Evolutionary conservation across 2,888 invertebrate species (phyloP).

Genomic region (Drosophila falleni): DNA sequence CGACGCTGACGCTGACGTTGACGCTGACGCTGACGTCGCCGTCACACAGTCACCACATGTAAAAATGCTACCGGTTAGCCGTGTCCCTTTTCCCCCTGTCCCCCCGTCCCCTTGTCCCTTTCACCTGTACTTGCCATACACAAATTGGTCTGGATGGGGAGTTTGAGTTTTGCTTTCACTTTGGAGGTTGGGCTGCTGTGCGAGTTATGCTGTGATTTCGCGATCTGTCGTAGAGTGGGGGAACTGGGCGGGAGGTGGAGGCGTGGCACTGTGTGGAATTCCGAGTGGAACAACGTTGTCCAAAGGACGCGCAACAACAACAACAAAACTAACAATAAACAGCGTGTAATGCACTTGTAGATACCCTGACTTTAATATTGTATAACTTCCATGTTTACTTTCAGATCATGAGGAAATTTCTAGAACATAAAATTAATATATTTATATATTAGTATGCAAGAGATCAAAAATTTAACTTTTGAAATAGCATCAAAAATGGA

Average conservation of each 20-base stretch:
- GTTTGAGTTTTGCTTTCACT: slow-evolving; percentile 9
- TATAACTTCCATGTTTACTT: not conserved
- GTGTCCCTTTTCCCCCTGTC: slow-evolving; percentile 5
- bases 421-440: not conserved
- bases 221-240: slow-evolving; percentile 43
- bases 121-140: slow-evolving; percentile 14
- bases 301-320: slow-evolving; percentile 42
- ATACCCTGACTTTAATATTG: slow-evolving; percentile 3
- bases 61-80: slow-evolving; percentile 63
- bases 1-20: slow-evolving; percentile 33
- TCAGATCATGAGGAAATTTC: not conserved
- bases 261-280: slow-evolving; percentile 7
- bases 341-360: not conserved
- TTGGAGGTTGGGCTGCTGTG: slow-evolving; percentile 18
- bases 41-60: slow-evolving; percentile 72
- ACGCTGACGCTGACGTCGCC: slow-evolving; percentile 50
- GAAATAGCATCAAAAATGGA: not conserved
- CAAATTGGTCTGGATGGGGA: slow-evolving; percentile 7
- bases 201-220: slow-evolving; percentile 69
- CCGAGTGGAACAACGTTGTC: slow-evolving; percentile 36
- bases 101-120: slow-evolving; percentile 9
- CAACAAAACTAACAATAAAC: not conserved
- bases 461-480: not conserved
- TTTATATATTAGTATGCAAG: not conserved
- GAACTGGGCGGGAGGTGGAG: slow-evolving; percentile 10